A percentile compares a stretch with the other conserved stretches of the same genome.
phyloP scores from a whole-genome alignment of 2,113 vertebrate species.

The Dicentrarchus labrax region DNA sequence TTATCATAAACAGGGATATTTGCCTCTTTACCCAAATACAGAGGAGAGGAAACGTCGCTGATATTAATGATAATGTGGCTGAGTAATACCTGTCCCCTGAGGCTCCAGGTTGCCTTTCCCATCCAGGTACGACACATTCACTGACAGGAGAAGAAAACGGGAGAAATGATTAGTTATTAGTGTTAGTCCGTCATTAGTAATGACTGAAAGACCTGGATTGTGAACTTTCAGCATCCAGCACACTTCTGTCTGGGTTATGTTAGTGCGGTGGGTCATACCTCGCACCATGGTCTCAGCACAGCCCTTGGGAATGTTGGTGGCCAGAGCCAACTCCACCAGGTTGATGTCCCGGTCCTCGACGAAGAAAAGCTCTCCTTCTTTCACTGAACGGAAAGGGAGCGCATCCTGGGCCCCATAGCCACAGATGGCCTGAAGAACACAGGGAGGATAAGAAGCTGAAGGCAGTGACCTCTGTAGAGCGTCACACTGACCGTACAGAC shows the following conservation, averaged over 20 bases:
- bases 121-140: slow-evolving; percentile 92
- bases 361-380: slow-evolving; percentile 92
- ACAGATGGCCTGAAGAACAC: slow-evolving; percentile 85
- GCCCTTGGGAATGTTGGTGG: slow-evolving; percentile 92
- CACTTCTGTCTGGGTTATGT: background rate
- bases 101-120: slow-evolving; percentile 92
- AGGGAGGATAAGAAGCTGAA: background rate
- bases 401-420: slow-evolving; percentile 90
- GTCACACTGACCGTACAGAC: no score
- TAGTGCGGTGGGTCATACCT: slow-evolving; percentile 70
- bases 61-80: background rate
- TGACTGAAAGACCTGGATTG: background rate
- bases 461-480: background rate
- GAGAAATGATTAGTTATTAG: background rate
- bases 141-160: slow-evolving; percentile 71
- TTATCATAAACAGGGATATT: no score
- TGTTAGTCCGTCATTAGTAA: background rate
- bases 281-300: slow-evolving; percentile 91
- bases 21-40: background rate
- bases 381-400: slow-evolving; percentile 86
- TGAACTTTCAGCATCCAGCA: background rate
- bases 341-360: slow-evolving; percentile 92
- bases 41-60: background rate
- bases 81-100: slow-evolving; percentile 87
- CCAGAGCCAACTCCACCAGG: slow-evolving; percentile 91